phyloP scores from a whole-genome alignment of 1,140 invertebrate species.

The Rhopalosiphum maidis region DNA sequence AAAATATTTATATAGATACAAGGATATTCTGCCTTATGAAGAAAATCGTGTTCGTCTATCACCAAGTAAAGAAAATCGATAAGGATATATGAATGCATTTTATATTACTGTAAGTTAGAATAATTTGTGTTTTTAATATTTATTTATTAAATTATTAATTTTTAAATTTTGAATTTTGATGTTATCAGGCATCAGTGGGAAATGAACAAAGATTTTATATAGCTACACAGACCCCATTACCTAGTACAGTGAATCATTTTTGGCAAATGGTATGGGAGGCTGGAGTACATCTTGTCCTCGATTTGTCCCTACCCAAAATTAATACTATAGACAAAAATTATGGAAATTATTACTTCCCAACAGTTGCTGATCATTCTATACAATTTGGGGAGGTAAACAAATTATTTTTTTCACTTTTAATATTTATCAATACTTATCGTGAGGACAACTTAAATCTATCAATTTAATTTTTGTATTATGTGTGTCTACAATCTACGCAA shows the following conservation, averaged over 20 bases:
- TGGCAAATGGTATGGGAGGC: conserved; percentile 91
- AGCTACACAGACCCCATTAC: conserved; percentile 77
- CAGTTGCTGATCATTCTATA: conserved; percentile 64
- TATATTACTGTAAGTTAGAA: conserved; percentile 74
- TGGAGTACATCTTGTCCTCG: conserved; percentile 79
- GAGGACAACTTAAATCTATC: conserved; percentile 38
- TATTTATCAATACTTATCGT: conserved; percentile 36
- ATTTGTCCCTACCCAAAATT: conserved; percentile 60
- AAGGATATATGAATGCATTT: conserved; percentile 90
- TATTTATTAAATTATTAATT: neutral
- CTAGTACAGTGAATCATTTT: conserved; percentile 70
- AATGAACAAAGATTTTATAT: conserved; percentile 83
- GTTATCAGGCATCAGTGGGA: conserved; percentile 73
- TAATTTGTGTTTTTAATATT: neutral
- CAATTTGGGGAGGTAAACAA: conserved; percentile 67
- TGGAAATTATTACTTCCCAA: conserved; percentile 49
- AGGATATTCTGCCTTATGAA: conserved; percentile 86
- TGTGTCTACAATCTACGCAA: conserved; percentile 71
- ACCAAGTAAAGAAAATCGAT: conserved; percentile 79
- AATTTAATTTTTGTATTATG: conserved; percentile 70
- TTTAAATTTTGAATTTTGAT: conserved; percentile 17
- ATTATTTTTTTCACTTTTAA: neutral
- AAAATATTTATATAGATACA: conserved; percentile 64
- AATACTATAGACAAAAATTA: conserved; percentile 34
- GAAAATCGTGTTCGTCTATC: conserved; percentile 81